phyloP scores from a whole-genome alignment of 2,888 invertebrate genomes.

The Cephus spinipes region DNA sequence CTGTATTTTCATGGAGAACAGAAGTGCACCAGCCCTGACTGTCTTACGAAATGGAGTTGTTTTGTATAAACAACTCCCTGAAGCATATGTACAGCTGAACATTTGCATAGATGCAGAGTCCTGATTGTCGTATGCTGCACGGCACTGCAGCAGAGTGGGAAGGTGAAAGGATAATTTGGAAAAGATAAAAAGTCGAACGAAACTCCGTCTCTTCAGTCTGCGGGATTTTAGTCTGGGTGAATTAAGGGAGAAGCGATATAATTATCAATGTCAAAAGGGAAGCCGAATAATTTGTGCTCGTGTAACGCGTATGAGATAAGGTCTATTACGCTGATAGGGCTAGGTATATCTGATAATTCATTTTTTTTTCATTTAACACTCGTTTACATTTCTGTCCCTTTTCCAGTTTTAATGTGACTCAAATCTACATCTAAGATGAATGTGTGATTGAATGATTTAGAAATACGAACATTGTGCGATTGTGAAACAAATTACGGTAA shows the following conservation, averaged over 20 bases:
- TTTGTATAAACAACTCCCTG: not conserved
- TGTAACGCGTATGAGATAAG: not conserved
- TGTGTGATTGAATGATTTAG: not conserved
- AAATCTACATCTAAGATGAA: not conserved
- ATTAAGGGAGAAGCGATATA: not conserved
- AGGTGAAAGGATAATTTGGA: not conserved
- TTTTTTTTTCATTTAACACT: not conserved
- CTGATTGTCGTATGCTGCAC: not conserved
- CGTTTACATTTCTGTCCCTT: not conserved
- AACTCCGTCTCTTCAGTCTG: not conserved
- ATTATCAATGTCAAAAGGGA: not conserved
- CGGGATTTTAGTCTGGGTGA: not conserved
- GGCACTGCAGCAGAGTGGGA: not conserved
- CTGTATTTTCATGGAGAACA: not conserved
- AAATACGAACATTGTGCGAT: not conserved
- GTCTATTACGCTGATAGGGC: not conserved
- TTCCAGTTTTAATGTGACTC: not conserved
- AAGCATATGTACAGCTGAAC: not conserved
- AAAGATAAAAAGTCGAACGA: not conserved
- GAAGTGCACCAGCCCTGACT: not conserved
- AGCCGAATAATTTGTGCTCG: not conserved
- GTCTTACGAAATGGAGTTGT: not conserved
- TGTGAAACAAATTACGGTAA: not conserved
- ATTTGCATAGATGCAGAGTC: not conserved
- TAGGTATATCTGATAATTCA: not conserved